Evolutionary conservation across 2,888 invertebrate species (phyloP).

Genomic region (Ichneumon xanthorius): DNA sequence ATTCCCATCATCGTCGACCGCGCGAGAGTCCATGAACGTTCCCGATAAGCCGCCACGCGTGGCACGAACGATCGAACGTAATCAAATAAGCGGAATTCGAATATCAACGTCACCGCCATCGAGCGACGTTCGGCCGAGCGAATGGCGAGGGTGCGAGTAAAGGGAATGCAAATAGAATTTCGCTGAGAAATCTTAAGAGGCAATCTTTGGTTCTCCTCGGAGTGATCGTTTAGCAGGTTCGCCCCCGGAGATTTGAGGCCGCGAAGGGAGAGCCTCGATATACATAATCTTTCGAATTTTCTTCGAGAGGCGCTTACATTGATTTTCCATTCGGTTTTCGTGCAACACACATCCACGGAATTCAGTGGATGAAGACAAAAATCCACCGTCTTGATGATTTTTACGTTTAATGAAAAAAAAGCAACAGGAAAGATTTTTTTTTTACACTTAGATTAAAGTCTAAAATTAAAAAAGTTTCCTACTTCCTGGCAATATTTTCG

Average conservation of each 20-base stretch:
- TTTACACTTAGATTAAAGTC: background rate
- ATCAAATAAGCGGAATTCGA: slow-evolving; percentile 79
- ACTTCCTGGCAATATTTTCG: slow-evolving; percentile 35
- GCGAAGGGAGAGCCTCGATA: slow-evolving; percentile 9
- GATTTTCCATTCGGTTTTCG: slow-evolving; percentile 28
- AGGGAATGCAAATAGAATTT: slow-evolving; percentile 67
- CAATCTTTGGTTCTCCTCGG: slow-evolving; percentile 63
- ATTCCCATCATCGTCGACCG: slow-evolving; percentile 55
- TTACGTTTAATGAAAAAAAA: background rate
- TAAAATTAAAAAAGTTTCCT: slow-evolving; percentile 49
- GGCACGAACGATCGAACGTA: slow-evolving; percentile 76
- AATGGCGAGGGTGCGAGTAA: slow-evolving; percentile 49
- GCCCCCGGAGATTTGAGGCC: slow-evolving; percentile 57
- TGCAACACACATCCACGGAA: background rate
- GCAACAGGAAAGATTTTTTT: background rate
- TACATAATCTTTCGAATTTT: slow-evolving; percentile 36
- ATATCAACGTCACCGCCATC: slow-evolving; percentile 72
- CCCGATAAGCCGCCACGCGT: slow-evolving; percentile 15
- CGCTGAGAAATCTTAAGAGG: slow-evolving; percentile 68
- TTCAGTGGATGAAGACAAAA: background rate
- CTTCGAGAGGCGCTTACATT: slow-evolving; percentile 2
- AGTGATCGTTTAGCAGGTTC: slow-evolving; percentile 65
- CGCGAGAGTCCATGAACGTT: background rate
- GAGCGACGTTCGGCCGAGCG: slow-evolving; percentile 56
- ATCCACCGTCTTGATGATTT: background rate